Conservation (phyloP, 2,888 invertebrate genomes). For the Latrodectus elegans region DNA sequence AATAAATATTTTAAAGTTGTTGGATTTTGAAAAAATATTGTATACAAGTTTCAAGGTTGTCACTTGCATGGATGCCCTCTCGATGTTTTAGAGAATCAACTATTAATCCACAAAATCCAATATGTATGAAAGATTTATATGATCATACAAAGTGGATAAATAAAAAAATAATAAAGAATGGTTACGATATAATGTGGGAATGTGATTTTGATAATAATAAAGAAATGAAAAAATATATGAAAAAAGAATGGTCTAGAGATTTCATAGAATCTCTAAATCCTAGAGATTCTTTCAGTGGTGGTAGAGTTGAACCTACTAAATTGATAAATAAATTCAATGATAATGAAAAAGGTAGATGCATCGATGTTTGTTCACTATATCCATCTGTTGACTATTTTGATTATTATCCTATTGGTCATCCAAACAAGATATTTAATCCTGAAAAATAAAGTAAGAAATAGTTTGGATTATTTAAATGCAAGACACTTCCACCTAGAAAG, state of each 20-base stretch:
- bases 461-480: background rate
- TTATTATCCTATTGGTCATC: background rate
- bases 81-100: too few species aligned
- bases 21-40: too few species aligned
- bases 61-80: too few species aligned
- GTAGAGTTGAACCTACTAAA: constrained; percentile 2
- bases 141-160: too few species aligned
- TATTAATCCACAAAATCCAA: too few species aligned
- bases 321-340: background rate
- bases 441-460: background rate
- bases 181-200: too few species aligned
- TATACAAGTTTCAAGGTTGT: too few species aligned
- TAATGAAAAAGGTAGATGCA: background rate
- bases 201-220: constrained; percentile 25
- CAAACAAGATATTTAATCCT: background rate
- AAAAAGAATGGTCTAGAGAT: constrained; percentile 21
- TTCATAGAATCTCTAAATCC: constrained; percentile 19
- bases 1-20: too few species aligned
- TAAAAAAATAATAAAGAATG: too few species aligned
- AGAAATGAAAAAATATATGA: constrained; percentile 7
- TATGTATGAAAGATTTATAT: too few species aligned
- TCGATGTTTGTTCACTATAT: background rate
- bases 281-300: background rate
- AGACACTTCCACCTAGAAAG: background rate
- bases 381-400: background rate